Evolutionary conservation across 2,888 invertebrate species (phyloP).

Genomic region (Oligia fasciuncula): DNA sequence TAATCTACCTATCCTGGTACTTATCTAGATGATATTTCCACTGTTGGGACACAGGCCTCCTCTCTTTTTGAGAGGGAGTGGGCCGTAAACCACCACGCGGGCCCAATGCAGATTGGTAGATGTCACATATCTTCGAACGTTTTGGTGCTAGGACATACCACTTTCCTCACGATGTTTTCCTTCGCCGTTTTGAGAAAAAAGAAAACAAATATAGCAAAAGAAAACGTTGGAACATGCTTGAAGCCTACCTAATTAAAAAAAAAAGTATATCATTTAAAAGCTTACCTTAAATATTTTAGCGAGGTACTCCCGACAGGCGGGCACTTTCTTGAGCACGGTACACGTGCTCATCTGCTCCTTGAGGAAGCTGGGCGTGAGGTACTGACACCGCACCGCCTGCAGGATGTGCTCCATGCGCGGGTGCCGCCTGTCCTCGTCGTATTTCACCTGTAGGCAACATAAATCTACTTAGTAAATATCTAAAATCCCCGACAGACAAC

Average conservation of each 20-base stretch:
- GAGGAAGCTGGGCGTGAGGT: slow-evolving; percentile 96
- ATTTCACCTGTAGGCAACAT: slow-evolving; percentile 89
- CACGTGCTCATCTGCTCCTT: slow-evolving; percentile 98
- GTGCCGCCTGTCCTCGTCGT: slow-evolving; percentile 95
- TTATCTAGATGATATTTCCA: no score
- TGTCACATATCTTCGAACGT: neutral
- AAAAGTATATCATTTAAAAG: neutral
- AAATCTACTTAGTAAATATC: neutral
- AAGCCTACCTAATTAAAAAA: neutral
- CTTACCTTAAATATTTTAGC: slow-evolving; percentile 95
- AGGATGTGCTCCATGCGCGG: slow-evolving; percentile 96
- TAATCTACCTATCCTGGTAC: no score
- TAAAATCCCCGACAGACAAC: neutral
- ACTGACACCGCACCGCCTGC: slow-evolving; percentile 97
- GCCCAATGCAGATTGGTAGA: neutral
- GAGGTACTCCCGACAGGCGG: slow-evolving; percentile 96
- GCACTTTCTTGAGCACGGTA: slow-evolving; percentile 95
- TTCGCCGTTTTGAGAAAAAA: neutral
- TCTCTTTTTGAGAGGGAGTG: no score
- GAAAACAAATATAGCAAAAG: neutral
- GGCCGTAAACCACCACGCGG: neutral
- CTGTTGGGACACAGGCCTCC: no score
- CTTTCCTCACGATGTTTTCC: neutral
- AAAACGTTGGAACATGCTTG: neutral
- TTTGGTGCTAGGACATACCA: neutral